Conservation (phyloP, 2,888 invertebrate species). For the Stenchaetothrips biformis region DNA sequence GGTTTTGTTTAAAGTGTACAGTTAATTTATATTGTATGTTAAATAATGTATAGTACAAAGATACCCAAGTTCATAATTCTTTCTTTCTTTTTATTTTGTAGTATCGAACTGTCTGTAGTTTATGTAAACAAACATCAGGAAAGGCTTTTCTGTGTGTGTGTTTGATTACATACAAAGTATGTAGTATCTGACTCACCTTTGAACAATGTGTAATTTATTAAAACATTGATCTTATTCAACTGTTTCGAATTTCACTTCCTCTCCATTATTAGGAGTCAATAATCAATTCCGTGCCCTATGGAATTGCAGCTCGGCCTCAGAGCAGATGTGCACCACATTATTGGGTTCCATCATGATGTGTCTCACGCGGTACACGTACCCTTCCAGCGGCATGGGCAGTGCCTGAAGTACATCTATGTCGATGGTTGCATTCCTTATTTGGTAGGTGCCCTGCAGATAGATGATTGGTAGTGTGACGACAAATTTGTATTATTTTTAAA, state of each 20-base stretch:
- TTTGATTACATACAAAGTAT: background rate
- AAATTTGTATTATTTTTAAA: too few relatives aligned
- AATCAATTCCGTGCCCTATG: background rate
- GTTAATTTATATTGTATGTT: constrained; percentile 9
- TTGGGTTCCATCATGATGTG: background rate
- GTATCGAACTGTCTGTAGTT: background rate
- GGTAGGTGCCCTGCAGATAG: background rate
- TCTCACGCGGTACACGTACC: background rate
- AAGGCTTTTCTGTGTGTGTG: background rate
- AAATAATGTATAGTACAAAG: constrained; percentile 8
- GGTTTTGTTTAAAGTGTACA: background rate
- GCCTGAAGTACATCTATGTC: background rate
- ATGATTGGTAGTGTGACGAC: too few relatives aligned
- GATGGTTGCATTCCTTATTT: background rate
- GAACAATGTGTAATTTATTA: constrained; percentile 5
- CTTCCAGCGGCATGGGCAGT: background rate
- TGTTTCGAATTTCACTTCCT: background rate
- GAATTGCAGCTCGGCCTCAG: background rate
- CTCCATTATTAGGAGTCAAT: background rate
- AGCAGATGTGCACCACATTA: background rate
- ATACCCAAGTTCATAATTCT: background rate
- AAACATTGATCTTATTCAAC: background rate
- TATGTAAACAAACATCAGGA: background rate
- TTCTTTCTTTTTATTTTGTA: background rate
- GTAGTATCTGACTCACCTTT: background rate